Base-by-base conservation (phyloP, 2,113 vertebrate species). In the Hucho hucho region DNA sequence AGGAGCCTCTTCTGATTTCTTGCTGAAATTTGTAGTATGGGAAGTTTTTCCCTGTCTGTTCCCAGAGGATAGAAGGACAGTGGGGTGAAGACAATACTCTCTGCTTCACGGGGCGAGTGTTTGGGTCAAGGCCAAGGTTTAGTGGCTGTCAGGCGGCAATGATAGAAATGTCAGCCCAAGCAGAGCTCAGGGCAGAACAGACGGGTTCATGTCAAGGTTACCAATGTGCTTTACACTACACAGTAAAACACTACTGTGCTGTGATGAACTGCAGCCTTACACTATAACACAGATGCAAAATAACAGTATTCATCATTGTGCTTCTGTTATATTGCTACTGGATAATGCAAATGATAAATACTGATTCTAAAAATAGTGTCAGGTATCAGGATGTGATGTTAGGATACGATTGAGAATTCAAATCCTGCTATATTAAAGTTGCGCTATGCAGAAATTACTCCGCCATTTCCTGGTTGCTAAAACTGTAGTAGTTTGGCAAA, bases 121-220 rank as follows among this genome's bases (percentile, higher is more conserved):
- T 37, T 18, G 2, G 58, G 70, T 18, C 71, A 75, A 9, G 1
- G 6, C 0, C 75, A 49, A 76, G 66, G 66, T 70, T 49, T 79
- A 73, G 74, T 75, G 63, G 78, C 9, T 82, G 79, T 74, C 47
- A 81, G 73, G 81, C 25, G 43, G 75, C 43, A 66, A 66, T 80
- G 81, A 86, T 77, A 77, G 81, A 86, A 87, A 86, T 75, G 80
- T 83, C 78, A 83, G 69, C 56, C 61, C 37, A 82, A 79, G 73
- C 69, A 28, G 70, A 76, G 2, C 73, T 67, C 53, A 59, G 72
- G 67, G 65, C 73, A 73, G 72, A 79, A 87, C 67, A 72, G 82
- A 78, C 76, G 25, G 80, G 83, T 88, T 83, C 72, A 43, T 0
- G 72, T 73, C 87, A 88, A 89, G 90, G 89, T 91, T 84, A 81